phyloP scores from a whole-genome alignment of 2,113 vertebrate genomes.

The Spermophilus dauricus region DNA sequence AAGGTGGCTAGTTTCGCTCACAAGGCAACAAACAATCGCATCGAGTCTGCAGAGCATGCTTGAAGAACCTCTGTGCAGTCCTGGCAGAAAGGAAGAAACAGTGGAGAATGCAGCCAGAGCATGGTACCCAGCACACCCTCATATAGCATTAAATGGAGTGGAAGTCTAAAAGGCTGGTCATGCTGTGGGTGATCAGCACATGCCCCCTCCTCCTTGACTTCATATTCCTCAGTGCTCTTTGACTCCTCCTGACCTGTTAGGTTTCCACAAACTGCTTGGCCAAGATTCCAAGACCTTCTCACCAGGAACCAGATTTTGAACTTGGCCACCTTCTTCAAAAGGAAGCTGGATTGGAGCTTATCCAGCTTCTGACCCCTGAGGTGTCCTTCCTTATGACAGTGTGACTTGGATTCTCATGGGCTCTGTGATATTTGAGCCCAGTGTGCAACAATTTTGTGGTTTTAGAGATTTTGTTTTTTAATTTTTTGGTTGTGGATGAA shows the following conservation, averaged over 20 bases:
- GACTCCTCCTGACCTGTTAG: neutral
- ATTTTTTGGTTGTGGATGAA: too few species aligned
- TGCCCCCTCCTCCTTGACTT: neutral
- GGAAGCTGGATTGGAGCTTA: neutral
- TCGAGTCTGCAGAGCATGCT: neutral
- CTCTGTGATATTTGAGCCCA: neutral
- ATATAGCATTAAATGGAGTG: too few species aligned
- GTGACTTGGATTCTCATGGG: neutral
- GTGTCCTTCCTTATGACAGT: neutral
- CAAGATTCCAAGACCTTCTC: neutral
- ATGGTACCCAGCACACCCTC: accelerated
- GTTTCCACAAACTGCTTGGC: neutral
- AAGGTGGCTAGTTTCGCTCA: neutral
- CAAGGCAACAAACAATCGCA: neutral
- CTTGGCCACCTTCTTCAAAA: neutral
- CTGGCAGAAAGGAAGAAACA: neutral
- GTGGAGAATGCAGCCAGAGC: accelerated
- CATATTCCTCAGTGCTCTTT: neutral
- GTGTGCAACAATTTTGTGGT: neutral
- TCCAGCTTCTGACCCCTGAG: neutral
- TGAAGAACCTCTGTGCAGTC: neutral
- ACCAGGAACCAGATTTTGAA: neutral
- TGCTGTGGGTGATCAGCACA: neutral
- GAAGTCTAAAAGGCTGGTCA: neutral
- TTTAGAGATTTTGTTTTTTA: neutral